Evolutionary conservation across 2,888 invertebrate genomes (phyloP), one percentile per base, ranked within the genome.

Genomic region (Agrotis puta): DNA sequence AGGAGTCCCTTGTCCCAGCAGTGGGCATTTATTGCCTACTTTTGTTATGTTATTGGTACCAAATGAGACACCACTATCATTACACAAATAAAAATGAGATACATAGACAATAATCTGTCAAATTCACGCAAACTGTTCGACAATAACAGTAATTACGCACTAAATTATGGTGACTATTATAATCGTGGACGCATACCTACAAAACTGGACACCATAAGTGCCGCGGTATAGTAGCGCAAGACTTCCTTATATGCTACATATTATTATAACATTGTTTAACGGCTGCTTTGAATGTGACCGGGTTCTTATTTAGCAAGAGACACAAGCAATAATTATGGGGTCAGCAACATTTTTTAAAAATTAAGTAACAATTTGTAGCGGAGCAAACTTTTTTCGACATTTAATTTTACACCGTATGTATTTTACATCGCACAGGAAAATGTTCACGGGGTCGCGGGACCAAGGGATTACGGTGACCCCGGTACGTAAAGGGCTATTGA

Each of bases 111-210:
- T 73, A 47, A 63, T 62, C 53, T 69, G 59, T 33, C 27, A 63
- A 53, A 61, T 69, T 53, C 77, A 75, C 69, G 63, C 78, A 59
- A 70, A 47, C 50, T 53, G n/a, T 45, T 45, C 50, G 16, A 74
- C 20, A 64, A 80, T 70, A 24, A 78, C 72, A 65, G 74, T 76
- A 57, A 85, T 85, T 85, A 81, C 45, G 20, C 54, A 43, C 33
- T 57, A 65, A 53, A 54, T 66, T 61, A 69, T 70, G 50, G 53
- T 62, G 39, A 48, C 53, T 47, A 74, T 73, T 53, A 78, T 59
- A 50, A 59, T 62, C 45, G 67, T 45, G 47, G 63, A 56, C 48
- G 56, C 53, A 79, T 58, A 27, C 27, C 27, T 27, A 64, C 74
- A 65, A 70, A 68, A 59, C 71, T 65, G 58, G 65, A 66, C 66